Percentiles rank a stretch among this genome's conserved stretches.
phyloP scores from a whole-genome alignment of 2,113 vertebrate genomes.

The Oreochromis niloticus region DNA sequence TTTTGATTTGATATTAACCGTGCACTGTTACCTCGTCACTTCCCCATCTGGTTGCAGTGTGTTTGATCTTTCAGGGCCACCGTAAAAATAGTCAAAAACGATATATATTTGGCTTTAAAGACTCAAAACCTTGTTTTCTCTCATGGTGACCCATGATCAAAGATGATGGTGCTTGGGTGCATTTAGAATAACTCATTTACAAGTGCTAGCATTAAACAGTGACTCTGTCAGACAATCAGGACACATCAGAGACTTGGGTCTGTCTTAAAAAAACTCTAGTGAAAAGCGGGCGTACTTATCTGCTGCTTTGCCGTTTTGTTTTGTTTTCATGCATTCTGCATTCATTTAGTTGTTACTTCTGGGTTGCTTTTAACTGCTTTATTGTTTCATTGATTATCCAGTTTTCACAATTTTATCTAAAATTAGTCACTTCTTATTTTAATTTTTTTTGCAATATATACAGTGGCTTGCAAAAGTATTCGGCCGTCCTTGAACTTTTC shows the following conservation, averaged over 20 bases:
- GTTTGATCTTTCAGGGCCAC: background rate
- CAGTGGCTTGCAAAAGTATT: no score
- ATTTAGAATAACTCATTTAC: background rate
- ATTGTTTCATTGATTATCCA: background rate
- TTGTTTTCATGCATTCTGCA: background rate
- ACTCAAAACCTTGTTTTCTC: background rate
- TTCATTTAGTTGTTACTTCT: background rate
- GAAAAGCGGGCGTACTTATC: background rate
- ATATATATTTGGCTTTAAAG: background rate
- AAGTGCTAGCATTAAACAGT: background rate
- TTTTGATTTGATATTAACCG: background rate
- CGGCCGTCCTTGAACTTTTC: no score
- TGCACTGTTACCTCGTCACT: background rate
- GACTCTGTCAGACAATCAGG: background rate
- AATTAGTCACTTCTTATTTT: background rate
- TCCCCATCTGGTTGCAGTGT: background rate
- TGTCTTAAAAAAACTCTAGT: background rate
- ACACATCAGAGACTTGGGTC: background rate
- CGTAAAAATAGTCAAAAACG: background rate
- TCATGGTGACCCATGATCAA: background rate
- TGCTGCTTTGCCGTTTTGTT: background rate
- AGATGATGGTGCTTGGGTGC: background rate
- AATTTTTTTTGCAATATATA: background rate
- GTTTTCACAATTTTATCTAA: background rate
- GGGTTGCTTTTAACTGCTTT: background rate